Evolutionary conservation across 2,113 vertebrate species (phyloP).

Genomic region (Trochalopteron elliotii): DNA sequence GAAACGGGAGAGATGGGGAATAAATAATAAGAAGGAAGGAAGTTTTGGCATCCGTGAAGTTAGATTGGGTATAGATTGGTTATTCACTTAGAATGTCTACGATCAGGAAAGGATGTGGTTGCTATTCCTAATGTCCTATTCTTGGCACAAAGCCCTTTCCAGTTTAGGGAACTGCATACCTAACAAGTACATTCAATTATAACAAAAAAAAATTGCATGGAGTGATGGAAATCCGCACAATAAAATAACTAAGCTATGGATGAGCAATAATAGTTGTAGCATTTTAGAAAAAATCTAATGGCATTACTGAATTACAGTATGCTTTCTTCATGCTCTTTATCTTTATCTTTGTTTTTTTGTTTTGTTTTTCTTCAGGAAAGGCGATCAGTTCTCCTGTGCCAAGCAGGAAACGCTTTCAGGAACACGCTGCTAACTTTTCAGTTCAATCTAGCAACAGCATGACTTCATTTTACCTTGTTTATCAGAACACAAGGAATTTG

Average conservation of each 20-base stretch:
- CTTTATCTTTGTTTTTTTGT: too few relatives aligned
- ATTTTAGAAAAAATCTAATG: neutral
- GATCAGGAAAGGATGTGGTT: neutral
- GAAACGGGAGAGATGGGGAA: neutral
- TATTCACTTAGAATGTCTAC: neutral
- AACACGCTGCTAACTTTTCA: neutral
- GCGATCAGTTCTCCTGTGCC: neutral
- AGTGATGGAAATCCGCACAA: neutral
- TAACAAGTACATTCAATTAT: neutral
- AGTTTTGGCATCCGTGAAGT: neutral
- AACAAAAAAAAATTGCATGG: fast-evolving
- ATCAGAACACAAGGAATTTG: neutral
- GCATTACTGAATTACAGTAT: neutral
- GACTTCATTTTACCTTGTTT: neutral
- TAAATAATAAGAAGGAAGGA: neutral
- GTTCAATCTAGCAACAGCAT: neutral
- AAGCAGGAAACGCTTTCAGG: neutral
- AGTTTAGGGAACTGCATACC: neutral
- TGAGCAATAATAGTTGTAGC: neutral
- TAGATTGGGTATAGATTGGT: neutral
- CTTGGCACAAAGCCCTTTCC: neutral
- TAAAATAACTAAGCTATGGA: neutral
- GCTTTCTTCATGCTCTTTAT: neutral
- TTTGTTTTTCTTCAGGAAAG: neutral
- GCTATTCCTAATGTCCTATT: fast-evolving